Percentiles rank a stretch among this genome's conserved stretches.
Evolutionary conservation across 2,113 vertebrate species (phyloP).

Genomic region (Anser brachyrhynchus): DNA sequence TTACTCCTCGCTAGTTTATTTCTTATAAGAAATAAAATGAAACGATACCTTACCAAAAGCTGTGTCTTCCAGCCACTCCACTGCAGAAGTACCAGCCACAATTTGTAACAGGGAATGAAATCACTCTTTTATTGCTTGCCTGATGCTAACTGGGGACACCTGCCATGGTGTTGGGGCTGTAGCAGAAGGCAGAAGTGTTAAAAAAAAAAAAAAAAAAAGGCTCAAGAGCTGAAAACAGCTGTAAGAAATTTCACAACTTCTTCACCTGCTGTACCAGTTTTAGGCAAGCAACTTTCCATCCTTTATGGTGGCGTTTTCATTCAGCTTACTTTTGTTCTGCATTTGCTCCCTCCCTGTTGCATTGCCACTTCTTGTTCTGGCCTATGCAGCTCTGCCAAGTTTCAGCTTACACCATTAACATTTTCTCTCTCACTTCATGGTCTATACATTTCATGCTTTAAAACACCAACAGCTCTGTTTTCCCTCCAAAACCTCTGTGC

Average conservation of each 20-base stretch:
- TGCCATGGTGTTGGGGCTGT: neutral
- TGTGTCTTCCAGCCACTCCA: neutral
- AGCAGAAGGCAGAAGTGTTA: neutral
- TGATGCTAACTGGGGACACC: neutral
- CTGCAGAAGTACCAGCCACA: fast-evolving
- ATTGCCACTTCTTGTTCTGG: fast-evolving
- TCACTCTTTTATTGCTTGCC: neutral
- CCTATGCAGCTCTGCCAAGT: neutral
- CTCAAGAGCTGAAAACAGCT: neutral
- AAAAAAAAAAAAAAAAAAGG: neutral
- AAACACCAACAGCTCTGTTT: neutral
- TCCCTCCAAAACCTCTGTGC: neutral
- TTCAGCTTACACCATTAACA: neutral
- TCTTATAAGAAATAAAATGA: neutral
- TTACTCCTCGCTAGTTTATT: neutral
- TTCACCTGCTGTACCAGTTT: neutral
- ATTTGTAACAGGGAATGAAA: neutral
- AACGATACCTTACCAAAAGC: fast-evolving
- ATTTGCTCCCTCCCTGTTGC: neutral
- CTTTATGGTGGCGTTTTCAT: neutral
- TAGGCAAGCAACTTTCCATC: neutral
- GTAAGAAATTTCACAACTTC: neutral
- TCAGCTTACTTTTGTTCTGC: neutral
- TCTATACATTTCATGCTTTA: neutral
- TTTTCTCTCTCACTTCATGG: neutral